A percentile compares a stretch with the other conserved stretches of the same genome.
phyloP scores from a whole-genome alignment of 2,888 invertebrate genomes.

The Panopea generosa region DNA sequence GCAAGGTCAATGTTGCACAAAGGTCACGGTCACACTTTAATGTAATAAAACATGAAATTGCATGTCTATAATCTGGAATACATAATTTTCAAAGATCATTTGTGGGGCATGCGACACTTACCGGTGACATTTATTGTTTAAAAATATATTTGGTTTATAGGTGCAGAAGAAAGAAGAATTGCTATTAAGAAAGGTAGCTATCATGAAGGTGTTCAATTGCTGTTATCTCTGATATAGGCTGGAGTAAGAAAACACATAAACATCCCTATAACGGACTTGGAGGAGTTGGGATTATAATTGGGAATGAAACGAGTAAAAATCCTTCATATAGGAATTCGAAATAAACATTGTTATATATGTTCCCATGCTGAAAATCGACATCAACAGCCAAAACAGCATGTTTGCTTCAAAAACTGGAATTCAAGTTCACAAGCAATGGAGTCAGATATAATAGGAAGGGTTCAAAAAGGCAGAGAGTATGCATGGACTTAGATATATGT shows the following conservation, averaged over 20 bases:
- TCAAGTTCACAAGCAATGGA: conserved; percentile 38
- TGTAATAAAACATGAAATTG: too few relatives aligned
- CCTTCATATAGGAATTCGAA: conserved; percentile 61
- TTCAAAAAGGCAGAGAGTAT: conserved; percentile 50
- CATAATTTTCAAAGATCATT: too few relatives aligned
- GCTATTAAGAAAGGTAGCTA: conserved; percentile 34
- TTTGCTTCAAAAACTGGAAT: conserved; percentile 39
- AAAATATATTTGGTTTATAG: too few relatives aligned
- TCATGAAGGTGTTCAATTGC: conserved; percentile 55
- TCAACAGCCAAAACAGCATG: background rate
- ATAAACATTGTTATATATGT: conserved; percentile 61
- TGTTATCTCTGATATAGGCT: conserved; percentile 51
- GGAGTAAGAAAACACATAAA: conserved; percentile 39
- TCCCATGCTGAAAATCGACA: conserved; percentile 18
- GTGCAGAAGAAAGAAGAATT: conserved; percentile 43
- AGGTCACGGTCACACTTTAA: too few relatives aligned
- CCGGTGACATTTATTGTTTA: too few relatives aligned
- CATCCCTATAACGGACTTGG: conserved; percentile 62
- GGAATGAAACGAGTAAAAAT: conserved; percentile 50
- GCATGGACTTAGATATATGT: conserved; percentile 59
- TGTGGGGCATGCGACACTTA: too few relatives aligned
- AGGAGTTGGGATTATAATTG: conserved; percentile 63
- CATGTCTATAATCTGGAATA: too few relatives aligned
- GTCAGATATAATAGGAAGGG: conserved; percentile 47
- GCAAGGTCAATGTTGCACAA: too few relatives aligned